Evolutionary conservation across 2,797 vertebrate species (phyloP).

Genomic region (Florisuga fusca): DNA sequence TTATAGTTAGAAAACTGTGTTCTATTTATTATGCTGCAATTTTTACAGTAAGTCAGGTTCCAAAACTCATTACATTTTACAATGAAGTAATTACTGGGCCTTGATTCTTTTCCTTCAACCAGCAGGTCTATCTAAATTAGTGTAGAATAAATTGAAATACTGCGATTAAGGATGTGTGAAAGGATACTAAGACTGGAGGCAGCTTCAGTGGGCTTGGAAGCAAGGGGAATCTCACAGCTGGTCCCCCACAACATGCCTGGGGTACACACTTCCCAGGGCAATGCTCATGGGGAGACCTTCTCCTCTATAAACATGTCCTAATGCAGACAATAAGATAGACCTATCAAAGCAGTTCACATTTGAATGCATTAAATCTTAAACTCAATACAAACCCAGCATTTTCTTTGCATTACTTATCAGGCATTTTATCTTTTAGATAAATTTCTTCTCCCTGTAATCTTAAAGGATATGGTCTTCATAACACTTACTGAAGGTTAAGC

Average conservation of each 20-base stretch:
- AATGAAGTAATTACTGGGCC: constrained; percentile 79
- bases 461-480: constrained; percentile 50
- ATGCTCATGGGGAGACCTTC: neutral
- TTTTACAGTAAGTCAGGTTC: constrained; percentile 80
- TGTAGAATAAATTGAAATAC: constrained; percentile 76
- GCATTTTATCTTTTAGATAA: constrained; percentile 43
- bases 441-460: constrained; percentile 17
- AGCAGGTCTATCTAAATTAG: constrained; percentile 80
- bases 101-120: constrained; percentile 77
- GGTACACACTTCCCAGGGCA: neutral
- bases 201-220: neutral
- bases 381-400: neutral
- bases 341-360: neutral
- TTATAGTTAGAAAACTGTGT: constrained; percentile 81
- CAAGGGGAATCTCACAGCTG: neutral
- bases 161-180: constrained; percentile 62
- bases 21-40: constrained; percentile 80
- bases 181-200: neutral
- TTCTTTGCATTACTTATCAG: constrained; percentile 49
- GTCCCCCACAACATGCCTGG: neutral
- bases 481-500: constrained; percentile 32
- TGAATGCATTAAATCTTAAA: constrained; percentile 26
- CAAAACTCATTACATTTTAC: constrained; percentile 81
- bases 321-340: neutral
- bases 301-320: neutral